phyloP scores from a whole-genome alignment of 2,113 vertebrate genomes.

The Prochilodus magdalenae region DNA sequence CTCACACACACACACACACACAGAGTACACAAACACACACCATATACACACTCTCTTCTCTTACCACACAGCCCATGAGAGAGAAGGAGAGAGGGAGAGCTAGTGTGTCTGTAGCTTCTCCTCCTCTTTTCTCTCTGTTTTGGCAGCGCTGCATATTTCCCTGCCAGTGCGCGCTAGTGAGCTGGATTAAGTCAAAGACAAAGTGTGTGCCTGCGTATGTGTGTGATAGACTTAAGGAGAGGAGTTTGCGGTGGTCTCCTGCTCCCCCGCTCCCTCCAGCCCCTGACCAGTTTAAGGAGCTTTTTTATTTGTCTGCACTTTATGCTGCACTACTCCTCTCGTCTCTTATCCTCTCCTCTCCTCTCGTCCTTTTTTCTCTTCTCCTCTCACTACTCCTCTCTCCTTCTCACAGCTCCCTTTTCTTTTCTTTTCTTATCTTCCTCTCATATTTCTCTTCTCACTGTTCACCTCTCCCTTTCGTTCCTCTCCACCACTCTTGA shows the following conservation, averaged over 20 bases:
- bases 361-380: not conserved
- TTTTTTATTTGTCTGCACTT: not conserved
- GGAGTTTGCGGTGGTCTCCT: conserved; percentile 18
- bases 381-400: not conserved
- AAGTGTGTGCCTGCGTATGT: conserved; percentile 37
- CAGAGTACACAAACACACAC: conserved; percentile 50
- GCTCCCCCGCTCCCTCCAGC: not conserved
- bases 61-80: conserved; percentile 57
- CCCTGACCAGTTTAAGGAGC: not conserved
- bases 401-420: not conserved
- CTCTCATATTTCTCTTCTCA: too few species aligned
- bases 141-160: conserved; percentile 42
- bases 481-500: too few species aligned
- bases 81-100: conserved; percentile 23
- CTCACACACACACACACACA: conserved; percentile 58
- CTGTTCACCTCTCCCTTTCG: too few species aligned
- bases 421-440: conserved; percentile 4
- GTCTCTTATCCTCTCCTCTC: not conserved
- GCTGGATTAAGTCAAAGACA: conserved; percentile 51
- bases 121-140: conserved; percentile 48
- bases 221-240: conserved; percentile 8
- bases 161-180: conserved; percentile 54
- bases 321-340: not conserved
- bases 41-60: conserved; percentile 15
- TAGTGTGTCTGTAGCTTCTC: conserved; percentile 63